Evolutionary conservation across 2,113 vertebrate genomes (phyloP).

Genomic region (Hippotragus niger): DNA sequence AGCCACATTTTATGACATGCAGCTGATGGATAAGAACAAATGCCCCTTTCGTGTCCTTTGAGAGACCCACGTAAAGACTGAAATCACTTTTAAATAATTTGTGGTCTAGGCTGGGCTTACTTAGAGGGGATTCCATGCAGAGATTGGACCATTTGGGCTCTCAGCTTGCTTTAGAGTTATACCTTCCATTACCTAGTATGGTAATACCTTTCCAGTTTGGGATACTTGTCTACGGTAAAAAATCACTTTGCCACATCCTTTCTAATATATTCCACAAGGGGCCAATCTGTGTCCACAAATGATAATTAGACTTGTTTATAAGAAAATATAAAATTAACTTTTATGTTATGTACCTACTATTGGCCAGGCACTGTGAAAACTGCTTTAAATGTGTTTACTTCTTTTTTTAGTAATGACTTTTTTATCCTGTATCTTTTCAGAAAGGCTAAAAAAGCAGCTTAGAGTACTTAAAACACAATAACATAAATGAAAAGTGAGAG

Average conservation of each 20-base stretch:
- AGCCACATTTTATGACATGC: neutral
- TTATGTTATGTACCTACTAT: neutral
- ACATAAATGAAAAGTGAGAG: neutral
- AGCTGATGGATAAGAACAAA: neutral
- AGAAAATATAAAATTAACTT: neutral
- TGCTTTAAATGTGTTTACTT: neutral
- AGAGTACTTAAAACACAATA: neutral
- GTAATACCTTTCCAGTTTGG: neutral
- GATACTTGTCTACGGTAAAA: neutral
- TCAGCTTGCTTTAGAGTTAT: neutral
- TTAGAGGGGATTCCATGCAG: neutral
- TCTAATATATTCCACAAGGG: neutral
- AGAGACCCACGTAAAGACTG: neutral
- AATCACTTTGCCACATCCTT: neutral
- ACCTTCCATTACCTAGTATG: neutral
- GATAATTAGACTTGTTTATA: neutral
- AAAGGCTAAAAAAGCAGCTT: conserved; percentile 2
- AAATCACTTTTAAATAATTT: conserved; percentile 34
- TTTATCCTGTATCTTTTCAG: neutral
- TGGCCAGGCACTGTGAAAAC: neutral
- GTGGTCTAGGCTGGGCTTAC: neutral
- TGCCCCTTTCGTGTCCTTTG: neutral
- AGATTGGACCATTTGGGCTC: neutral
- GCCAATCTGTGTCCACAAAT: neutral
- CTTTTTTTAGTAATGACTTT: neutral